Evolutionary conservation across 2,113 vertebrate species (phyloP), one percentile per base, ranked within the genome.

Genomic region (Datnioides undecimradiatus): DNA sequence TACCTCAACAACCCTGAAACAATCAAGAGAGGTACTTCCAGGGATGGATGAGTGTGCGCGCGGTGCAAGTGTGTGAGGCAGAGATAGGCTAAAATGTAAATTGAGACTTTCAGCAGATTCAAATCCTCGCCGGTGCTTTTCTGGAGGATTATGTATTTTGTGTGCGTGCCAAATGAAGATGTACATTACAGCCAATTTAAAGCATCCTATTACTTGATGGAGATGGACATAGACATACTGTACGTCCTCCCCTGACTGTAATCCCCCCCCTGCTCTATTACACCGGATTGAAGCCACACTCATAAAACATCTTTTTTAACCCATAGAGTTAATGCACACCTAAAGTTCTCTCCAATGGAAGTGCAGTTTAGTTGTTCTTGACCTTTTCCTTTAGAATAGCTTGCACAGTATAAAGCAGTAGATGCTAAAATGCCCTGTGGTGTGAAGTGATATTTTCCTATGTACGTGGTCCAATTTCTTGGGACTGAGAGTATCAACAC

Each of bases 21-120:
- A 76, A 83, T 85, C 80, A 48, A 19, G 36, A 73, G 76, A 63
- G 68, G 5, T 19, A 23, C 70, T 77, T 73, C 45, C 51, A 67
- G 63, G 36, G 31, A 27, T 41, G 45, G 36, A 40, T 62, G 58
- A 60, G 49, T 67, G 45, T 51, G 66, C 62, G 57, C 67, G 31
- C 6, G 11, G 19, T 23, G n/a, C 17, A 21, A 25, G 33, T 57
- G 57, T 51, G 79, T 49, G 43, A 23, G 36, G 48, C 25, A 29
- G 60, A 33, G 62, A 27, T 41, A 48, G 3, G 41, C 13, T 33
- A 27, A 68, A 58, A 49, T 65, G 25, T 41, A 40, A 49, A 51
- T 27, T 16, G 33, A 64, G 45, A 46, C 64, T 51, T 27, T 40
- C 29, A 49, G 33, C 34, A 51, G 19, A 34, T 54, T 52, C 16